Conservation (phyloP, 2,113 vertebrate species). For the Neodon shergylaensis region DNA sequence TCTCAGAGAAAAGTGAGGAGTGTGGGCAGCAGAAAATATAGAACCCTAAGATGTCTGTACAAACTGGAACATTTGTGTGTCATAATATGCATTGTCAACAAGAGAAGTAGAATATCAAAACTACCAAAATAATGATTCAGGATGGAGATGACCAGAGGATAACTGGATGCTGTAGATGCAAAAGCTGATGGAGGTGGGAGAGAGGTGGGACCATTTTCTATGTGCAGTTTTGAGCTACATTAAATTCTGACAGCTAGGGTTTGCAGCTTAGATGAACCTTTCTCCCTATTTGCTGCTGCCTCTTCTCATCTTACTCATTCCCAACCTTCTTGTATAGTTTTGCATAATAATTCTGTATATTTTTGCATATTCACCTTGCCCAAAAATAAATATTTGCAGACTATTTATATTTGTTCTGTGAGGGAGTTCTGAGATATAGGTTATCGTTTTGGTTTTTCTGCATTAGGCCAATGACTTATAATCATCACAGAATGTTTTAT, state of each 20-base stretch:
- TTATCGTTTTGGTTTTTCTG: constrained; percentile 6
- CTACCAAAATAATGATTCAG: neutral
- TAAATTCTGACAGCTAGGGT: neutral
- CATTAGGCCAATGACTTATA: neutral
- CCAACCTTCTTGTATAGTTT: neutral
- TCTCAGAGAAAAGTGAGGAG: neutral
- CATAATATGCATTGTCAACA: neutral
- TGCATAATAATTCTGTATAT: constrained; percentile 28
- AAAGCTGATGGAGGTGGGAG: neutral
- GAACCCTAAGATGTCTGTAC: neutral
- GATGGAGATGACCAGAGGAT: neutral
- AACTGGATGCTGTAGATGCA: neutral
- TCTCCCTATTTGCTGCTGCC: neutral
- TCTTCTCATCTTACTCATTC: neutral
- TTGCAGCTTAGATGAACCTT: neutral
- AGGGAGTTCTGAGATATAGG: neutral
- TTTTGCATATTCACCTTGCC: neutral
- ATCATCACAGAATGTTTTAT: neutral
- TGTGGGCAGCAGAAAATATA: neutral
- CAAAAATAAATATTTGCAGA: neutral
- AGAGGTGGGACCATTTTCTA: neutral
- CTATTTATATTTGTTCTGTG: neutral
- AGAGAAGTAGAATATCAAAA: neutral
- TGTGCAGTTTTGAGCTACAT: neutral
- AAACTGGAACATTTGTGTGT: neutral